These are phyloP conservation scores for Varanus salvator DNA, from an alignment of 2,113 vertebrate genomes.

Conservation along the genomic window DNA sequence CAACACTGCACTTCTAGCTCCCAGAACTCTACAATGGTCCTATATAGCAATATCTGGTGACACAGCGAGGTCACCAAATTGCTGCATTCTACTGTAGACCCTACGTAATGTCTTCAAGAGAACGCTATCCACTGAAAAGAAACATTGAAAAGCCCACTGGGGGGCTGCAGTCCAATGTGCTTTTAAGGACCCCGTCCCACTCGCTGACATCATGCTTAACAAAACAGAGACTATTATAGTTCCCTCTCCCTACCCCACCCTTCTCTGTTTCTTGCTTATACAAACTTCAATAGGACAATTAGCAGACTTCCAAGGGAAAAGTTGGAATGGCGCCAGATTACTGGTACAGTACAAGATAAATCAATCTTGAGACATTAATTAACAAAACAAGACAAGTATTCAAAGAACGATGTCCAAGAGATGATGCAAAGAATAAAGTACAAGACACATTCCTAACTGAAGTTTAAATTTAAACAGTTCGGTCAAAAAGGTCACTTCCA, in stretches of 20 bases:
- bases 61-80: constrained; percentile 58
- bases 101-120: constrained; percentile 65
- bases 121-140: constrained; percentile 66
- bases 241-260: background rate
- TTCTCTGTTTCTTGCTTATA: background rate
- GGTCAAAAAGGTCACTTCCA: constrained; percentile 47
- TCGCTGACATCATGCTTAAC: constrained; percentile 74
- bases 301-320: constrained; percentile 54
- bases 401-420: constrained; percentile 52
- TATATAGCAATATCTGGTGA: constrained; percentile 42
- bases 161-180: constrained; percentile 76
- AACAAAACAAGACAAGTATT: constrained; percentile 46
- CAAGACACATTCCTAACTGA: constrained; percentile 45
- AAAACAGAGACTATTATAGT: constrained; percentile 73
- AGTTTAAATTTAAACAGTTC: constrained; percentile 56
- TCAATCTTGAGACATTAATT: constrained; percentile 56
- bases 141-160: constrained; percentile 66
- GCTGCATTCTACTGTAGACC: constrained; percentile 61
- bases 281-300: constrained; percentile 63
- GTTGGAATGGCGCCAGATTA: constrained; percentile 57
- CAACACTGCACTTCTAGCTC: background rate
- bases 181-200: constrained; percentile 74
- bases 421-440: constrained; percentile 44
- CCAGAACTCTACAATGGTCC: constrained; percentile 11
- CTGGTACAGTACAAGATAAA: constrained; percentile 39